A percentile compares a stretch with the other conserved stretches of the same genome.
Evolutionary conservation across 1,140 invertebrate species (phyloP).

Genomic region (Amyelois transitella): DNA sequence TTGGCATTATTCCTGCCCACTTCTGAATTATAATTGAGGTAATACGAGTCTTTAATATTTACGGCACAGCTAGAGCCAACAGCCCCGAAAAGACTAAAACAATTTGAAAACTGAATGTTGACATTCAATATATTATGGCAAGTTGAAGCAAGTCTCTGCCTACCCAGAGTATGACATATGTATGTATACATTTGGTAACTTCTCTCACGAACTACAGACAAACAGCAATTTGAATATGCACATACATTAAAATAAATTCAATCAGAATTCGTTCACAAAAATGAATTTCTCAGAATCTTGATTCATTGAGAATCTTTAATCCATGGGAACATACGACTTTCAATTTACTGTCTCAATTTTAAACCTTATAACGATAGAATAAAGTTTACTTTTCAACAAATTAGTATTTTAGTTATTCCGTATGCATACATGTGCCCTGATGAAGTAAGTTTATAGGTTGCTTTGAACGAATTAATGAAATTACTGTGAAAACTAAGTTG

Average conservation of each 20-base stretch:
- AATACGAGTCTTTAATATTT: too few species aligned
- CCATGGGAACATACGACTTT: conserved; percentile 4
- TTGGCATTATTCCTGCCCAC: too few species aligned
- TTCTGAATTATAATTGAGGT: too few species aligned
- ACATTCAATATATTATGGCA: too few species aligned
- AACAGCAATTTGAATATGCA: background rate
- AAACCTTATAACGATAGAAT: background rate
- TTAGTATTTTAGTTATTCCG: background rate
- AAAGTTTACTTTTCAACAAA: background rate
- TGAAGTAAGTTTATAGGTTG: background rate
- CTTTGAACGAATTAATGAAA: background rate
- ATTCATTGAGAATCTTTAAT: conserved; percentile 1
- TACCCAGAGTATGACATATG: too few species aligned
- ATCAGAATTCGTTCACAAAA: background rate
- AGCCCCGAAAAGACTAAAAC: too few species aligned
- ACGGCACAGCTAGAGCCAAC: too few species aligned
- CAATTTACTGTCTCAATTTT: background rate
- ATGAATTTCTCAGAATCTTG: conserved; percentile 4
- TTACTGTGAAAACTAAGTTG: background rate
- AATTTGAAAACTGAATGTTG: too few species aligned
- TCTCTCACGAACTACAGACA: background rate
- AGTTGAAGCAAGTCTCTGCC: too few species aligned
- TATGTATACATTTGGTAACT: too few species aligned
- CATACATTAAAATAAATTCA: background rate
- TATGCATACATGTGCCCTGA: background rate